Evolutionary conservation across 2,888 invertebrate species (phyloP).

Genomic region (Psococerastis gibbosa): DNA sequence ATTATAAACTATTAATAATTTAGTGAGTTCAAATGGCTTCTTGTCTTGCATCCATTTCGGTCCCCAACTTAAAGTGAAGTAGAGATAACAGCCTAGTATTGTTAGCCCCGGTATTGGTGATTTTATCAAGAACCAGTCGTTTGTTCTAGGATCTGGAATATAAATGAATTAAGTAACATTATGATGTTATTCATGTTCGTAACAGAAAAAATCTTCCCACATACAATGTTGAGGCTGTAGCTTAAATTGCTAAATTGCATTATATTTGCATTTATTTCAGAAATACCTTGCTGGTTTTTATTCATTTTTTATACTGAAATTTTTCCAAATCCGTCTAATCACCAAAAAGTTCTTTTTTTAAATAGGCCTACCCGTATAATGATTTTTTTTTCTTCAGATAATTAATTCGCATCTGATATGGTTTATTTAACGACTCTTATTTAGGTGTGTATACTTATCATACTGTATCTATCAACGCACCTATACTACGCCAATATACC

Average conservation of each 20-base stretch:
- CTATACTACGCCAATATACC: constrained; percentile 3
- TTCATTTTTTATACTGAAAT: too few relatives aligned
- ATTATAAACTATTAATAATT: constrained; percentile 32
- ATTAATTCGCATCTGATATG: not conserved
- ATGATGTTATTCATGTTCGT: too few relatives aligned
- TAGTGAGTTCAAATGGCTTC: constrained; percentile 29
- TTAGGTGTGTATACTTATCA: not conserved
- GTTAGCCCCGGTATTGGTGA: constrained; percentile 31
- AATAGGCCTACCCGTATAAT: too few relatives aligned
- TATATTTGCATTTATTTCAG: too few relatives aligned
- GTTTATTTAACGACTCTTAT: not conserved
- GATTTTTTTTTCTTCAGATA: too few relatives aligned
- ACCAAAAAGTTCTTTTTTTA: too few relatives aligned
- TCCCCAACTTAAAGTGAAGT: constrained; percentile 28
- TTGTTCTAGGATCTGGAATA: constrained; percentile 27
- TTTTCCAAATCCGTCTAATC: too few relatives aligned
- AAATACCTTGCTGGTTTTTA: too few relatives aligned
- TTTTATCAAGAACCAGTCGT: constrained; percentile 31
- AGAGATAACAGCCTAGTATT: constrained; percentile 29
- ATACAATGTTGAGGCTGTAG: too few relatives aligned
- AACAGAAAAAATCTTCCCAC: too few relatives aligned
- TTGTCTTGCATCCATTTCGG: constrained; percentile 32
- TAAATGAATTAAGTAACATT: too few relatives aligned
- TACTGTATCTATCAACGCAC: not conserved
- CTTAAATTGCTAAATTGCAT: too few relatives aligned